Percentiles rank a stretch among this genome's conserved stretches.
Conservation (phyloP, 1,140 invertebrate genomes). For the Arion vulgaris region DNA sequence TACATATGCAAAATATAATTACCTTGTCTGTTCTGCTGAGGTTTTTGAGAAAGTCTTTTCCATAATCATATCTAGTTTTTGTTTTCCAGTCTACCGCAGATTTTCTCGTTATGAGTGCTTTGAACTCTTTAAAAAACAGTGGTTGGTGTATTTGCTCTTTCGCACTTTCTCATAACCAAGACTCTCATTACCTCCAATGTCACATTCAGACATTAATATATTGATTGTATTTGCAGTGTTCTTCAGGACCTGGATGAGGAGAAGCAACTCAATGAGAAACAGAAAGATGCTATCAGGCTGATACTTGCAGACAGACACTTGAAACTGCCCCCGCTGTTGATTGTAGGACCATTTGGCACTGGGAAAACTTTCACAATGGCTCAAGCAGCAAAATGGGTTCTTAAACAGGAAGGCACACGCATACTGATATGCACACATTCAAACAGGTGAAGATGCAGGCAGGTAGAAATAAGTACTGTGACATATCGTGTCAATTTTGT, state of each 20-base stretch:
- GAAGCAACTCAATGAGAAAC: conserved; percentile 82
- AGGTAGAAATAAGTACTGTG: background rate
- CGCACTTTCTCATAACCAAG: no score
- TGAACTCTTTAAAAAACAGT: no score
- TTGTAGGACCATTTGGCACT: conserved; percentile 90
- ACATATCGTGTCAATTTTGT: no score
- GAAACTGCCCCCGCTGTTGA: conserved; percentile 83
- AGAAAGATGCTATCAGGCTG: conserved; percentile 84
- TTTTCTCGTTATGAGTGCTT: no score
- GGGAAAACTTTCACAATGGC: conserved; percentile 92
- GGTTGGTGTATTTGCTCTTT: no score
- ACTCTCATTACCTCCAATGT: no score
- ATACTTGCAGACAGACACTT: conserved; percentile 78
- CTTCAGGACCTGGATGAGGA: conserved; percentile 78
- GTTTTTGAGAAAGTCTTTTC: no score
- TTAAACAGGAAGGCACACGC: conserved; percentile 79
- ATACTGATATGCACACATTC: conserved; percentile 92
- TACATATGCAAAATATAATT: no score
- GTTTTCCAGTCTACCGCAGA: no score
- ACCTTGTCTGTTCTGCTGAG: no score
- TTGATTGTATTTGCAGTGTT: conserved; percentile 27
- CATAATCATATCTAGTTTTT: no score
- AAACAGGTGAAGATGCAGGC: conserved; percentile 77
- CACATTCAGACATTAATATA: no score
- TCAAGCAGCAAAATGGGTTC: conserved; percentile 80